These are phyloP conservation scores for Anaspis maculata DNA, from an alignment of 2,888 invertebrate species.

Conservation along the genomic window DNA sequence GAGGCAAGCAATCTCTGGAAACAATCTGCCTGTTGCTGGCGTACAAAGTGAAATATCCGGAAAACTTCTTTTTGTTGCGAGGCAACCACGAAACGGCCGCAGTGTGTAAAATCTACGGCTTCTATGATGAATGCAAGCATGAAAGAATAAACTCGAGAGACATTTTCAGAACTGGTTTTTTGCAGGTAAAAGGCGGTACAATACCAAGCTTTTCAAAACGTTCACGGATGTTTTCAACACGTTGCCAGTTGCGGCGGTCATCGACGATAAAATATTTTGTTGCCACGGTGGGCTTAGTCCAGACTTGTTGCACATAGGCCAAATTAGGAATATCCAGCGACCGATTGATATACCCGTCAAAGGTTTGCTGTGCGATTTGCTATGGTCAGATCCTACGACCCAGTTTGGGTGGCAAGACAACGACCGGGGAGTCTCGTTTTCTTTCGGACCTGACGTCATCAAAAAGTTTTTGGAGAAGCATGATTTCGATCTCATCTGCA, in stretches of 20 bases:
- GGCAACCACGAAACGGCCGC: conserved; percentile 62
- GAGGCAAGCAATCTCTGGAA: conserved; percentile 56
- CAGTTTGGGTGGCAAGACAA: conserved; percentile 94
- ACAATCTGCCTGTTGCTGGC: conserved; percentile 57
- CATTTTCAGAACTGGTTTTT: conserved; percentile 1
- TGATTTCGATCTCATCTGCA: conserved; percentile 93
- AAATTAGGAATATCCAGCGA: conserved; percentile 29
- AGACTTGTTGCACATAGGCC: conserved; percentile 28
- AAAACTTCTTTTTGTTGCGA: conserved; percentile 58
- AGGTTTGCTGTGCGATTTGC: conserved; percentile 69
- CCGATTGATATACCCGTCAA: conserved; percentile 25
- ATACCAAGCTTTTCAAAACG: conserved; percentile 34
- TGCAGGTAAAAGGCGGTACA: conserved; percentile 36
- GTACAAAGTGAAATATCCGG: conserved; percentile 63
- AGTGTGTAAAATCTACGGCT: conserved; percentile 58
- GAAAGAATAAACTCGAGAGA: neutral
- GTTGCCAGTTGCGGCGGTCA: conserved; percentile 35
- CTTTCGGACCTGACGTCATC: conserved; percentile 95
- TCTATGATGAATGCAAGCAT: conserved; percentile 54
- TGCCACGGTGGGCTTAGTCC: conserved; percentile 39
- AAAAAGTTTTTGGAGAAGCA: conserved; percentile 93
- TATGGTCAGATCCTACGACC: conserved; percentile 94
- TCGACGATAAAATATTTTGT: conserved; percentile 37
- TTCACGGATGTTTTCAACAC: conserved; percentile 38
- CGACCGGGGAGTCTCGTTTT: conserved; percentile 96